phyloP scores from a whole-genome alignment of 2,797 vertebrate species.

The Yasuhikotakia modesta region DNA sequence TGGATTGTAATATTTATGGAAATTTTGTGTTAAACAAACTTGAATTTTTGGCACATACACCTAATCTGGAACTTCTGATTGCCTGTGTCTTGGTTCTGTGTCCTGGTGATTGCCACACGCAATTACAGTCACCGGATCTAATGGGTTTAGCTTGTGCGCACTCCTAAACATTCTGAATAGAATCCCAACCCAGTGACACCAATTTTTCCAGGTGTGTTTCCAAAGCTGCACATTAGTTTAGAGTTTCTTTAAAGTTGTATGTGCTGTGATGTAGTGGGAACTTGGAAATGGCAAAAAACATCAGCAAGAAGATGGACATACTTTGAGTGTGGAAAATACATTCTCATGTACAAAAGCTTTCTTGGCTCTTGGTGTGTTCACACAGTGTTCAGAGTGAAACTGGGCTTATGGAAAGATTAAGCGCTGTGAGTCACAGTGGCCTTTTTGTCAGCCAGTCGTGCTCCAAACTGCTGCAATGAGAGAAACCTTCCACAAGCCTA shows the following conservation, averaged over 20 bases:
- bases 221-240: neutral
- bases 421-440: constrained; percentile 22
- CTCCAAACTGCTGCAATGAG: neutral
- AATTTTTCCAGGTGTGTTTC: constrained; percentile 1
- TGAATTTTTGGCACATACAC: neutral
- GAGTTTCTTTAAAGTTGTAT: neutral
- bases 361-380: constrained; percentile 2
- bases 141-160: neutral
- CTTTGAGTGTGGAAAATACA: constrained; percentile 22
- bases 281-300: constrained; percentile 2
- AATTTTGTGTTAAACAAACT: neutral
- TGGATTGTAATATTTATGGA: constrained; percentile 16
- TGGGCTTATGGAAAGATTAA: constrained; percentile 43
- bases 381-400: constrained; percentile 28
- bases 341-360: constrained; percentile 17
- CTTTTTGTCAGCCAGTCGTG: constrained; percentile 11
- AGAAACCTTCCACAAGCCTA: constrained; percentile 10
- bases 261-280: neutral
- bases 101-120: neutral
- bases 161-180: neutral
- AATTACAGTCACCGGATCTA: neutral
- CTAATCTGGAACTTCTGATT: neutral
- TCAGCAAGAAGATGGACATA: constrained; percentile 9
- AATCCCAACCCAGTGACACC: neutral
- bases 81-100: no score